Evolutionary conservation across 2,113 vertebrate genomes (phyloP), one percentile per base, ranked within the genome.

Genomic region (Zosterops pallidus): DNA sequence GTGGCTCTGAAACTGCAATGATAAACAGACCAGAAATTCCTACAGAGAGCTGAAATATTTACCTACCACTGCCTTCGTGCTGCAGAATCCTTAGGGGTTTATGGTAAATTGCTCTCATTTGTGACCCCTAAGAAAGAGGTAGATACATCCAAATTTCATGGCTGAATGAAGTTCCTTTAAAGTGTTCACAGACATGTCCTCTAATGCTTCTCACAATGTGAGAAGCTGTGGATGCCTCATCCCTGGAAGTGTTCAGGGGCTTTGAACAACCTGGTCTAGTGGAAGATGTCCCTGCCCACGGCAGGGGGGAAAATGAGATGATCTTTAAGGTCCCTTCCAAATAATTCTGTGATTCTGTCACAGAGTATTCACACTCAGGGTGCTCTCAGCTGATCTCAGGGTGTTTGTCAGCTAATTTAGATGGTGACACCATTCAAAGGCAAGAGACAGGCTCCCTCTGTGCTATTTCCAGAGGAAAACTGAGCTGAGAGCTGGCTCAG

Each of bases 11-110:
- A 71, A 83, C 69, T 57, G 31, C 79, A 50, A 0, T 64, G 52
- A 81, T 37, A 92, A 87, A 96, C 59, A 92, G 82, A 90, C 28
- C 89, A 92, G 80, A 90, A 81, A 81, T 71, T 74, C 37, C 65
- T 63, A 21, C n/a, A 65, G 88, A 33, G 55, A 79, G 9, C 77
- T 75, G 76, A 74, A 94, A 60, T 50, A 9, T 88, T 94, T 88
- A 74, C 67, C 42, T 33, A 6, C 35, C 68, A 24, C 33, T 94
- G 49, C 41, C 44, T 81, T 57, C 53, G 2, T 33, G 17, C 11
- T 65, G 60, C 37, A 21, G n/a, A 44, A 64, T 78, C 76, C 50
- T 39, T 14, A 4, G 79, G 49, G 72, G 8, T 76, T 90, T 93
- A 42, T 53, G 62, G 53, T 41, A 78, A 90, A 86, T 52, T 81